Evolutionary conservation across 2,888 invertebrate genomes (phyloP).

Genomic region (Amaurobius ferox): DNA sequence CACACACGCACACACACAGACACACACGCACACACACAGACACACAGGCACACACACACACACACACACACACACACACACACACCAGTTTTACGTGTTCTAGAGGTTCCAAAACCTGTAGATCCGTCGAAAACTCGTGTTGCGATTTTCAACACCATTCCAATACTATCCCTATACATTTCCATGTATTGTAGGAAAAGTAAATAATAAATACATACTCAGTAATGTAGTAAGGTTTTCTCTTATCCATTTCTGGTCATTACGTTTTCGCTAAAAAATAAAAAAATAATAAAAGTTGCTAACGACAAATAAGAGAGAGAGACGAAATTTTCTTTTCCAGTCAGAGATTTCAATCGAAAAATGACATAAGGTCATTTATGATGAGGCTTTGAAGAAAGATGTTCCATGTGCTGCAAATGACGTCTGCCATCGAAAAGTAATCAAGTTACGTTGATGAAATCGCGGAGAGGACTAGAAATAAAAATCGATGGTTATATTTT

Average conservation of each 20-base stretch:
- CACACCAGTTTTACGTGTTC: no score
- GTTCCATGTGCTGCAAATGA: slow-evolving; percentile 35
- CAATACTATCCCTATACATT: no score
- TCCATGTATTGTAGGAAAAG: no score
- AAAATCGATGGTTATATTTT: no score
- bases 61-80: no score
- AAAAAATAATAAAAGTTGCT: not conserved
- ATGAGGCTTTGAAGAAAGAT: not conserved
- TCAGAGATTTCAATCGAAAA: slow-evolving; percentile 10
- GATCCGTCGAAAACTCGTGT: no score
- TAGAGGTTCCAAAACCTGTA: no score
- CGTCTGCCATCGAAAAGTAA: not conserved
- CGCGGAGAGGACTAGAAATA: no score
- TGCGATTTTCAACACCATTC: no score
- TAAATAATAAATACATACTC: slow-evolving; percentile 49
- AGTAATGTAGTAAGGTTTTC: slow-evolving; percentile 59
- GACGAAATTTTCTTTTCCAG: not conserved
- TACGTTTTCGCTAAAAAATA: slow-evolving; percentile 54
- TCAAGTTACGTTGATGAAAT: not conserved
- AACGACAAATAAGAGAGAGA: slow-evolving; percentile 4
- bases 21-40: no score
- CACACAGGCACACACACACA: no score
- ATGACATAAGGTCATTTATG: slow-evolving; percentile 16
- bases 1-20: no score
- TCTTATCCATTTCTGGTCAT: slow-evolving; percentile 41